Evolutionary conservation across 2,113 vertebrate species (phyloP).

Genomic region (Clarias macrocephalus): DNA sequence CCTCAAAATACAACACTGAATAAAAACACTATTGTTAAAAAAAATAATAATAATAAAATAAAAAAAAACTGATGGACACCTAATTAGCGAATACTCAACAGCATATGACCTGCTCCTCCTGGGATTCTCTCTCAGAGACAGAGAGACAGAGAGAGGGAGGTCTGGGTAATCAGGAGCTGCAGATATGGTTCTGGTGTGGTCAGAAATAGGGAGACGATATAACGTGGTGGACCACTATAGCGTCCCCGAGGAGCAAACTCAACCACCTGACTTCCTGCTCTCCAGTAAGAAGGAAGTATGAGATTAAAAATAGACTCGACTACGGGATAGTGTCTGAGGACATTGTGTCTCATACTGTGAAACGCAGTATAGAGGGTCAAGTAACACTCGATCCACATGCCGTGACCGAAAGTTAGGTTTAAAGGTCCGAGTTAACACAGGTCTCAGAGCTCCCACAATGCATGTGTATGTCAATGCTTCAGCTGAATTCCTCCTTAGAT

Average conservation of each 20-base stretch:
- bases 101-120: not conserved
- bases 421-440: not conserved
- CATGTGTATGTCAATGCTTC: too few species aligned
- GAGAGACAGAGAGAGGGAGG: not conserved
- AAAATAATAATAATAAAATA: not conserved
- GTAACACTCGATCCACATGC: not conserved
- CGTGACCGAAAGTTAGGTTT: not conserved
- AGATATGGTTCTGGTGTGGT: not conserved
- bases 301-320: not conserved
- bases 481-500: too few species aligned
- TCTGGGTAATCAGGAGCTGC: not conserved
- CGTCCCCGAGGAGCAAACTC: not conserved
- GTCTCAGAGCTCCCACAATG: too few species aligned
- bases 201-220: not conserved
- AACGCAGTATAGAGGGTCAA: not conserved
- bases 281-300: not conserved
- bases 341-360: not conserved
- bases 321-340: not conserved
- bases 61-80: not conserved
- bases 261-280: not conserved
- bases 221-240: not conserved
- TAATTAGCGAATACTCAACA: constrained; percentile 7
- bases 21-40: not conserved
- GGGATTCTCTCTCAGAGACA: not conserved
- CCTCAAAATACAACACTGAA: not conserved